Evolutionary conservation across 1,140 invertebrate genomes (phyloP), one percentile per base, ranked within the genome.

Genomic region (Drosophila rufa): DNA sequence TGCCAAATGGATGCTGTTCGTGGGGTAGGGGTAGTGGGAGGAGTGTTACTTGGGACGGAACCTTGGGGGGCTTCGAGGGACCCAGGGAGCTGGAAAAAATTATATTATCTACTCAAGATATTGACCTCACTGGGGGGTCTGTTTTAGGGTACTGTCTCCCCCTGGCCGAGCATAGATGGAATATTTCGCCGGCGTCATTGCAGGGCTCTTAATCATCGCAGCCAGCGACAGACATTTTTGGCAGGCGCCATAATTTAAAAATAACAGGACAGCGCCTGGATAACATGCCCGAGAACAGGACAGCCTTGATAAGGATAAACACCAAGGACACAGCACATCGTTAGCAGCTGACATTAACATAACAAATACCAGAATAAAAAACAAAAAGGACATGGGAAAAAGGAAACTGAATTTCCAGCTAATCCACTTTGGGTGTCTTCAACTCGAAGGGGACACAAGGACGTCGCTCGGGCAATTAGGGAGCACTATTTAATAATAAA

Each of bases 341-440:
- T 71, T 70, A 71, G 69, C 67, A 71, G 51, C 73, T 75, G 59
- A 57, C 59, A 75, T 75, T 75, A 75, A 65, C 59, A 75, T 75
- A 75, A 57, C 45, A 75, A 64, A 75, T 70, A 27, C 51, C n/a
- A 15, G 14, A 45, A 45, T 9, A 46, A 30, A 25, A 19, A 27
- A 30, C 5, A 17, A 11, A 25, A 42, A 33, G 3, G 17, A 19
- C 15, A 55, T 47, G 50, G 17, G 19, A 5, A 42, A 59, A 71
- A 36, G 51, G 14, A 47, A 47, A 71, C 65, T 15, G 15, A 47
- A 15, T 15, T 70, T 30, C 17, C 12, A 15, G 48, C 71, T 75
- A 75, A 75, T 75, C 59, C 73, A 75, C 36, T 75, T 75, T 65
- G 38, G 51, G 17, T 22, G 25, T 60, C 60, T 59, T 66, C 42